Base-by-base conservation (phyloP, 2,888 invertebrate genomes). In the Stenodera caucasica region DNA sequence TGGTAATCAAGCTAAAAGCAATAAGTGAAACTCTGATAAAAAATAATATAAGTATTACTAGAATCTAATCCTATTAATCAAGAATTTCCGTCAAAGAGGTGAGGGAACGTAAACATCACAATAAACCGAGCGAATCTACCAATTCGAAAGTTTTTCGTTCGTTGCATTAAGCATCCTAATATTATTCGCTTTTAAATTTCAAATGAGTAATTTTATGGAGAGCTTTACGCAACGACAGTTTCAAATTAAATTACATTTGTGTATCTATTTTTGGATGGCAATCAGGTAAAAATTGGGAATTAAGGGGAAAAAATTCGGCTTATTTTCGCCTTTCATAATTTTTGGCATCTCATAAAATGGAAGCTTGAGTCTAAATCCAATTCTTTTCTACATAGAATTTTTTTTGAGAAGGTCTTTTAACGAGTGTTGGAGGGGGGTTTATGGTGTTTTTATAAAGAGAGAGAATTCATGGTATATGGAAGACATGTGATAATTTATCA, bases 401-500 rank as follows among this genome's bases (percentile, higher is more conserved):
- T n/a, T n/a, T n/a, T n/a, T n/a, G n/a, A n/a, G n/a, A n/a, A 45
- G 21, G 12, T 4, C 21, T 9, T 18, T 18, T 45, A 21, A 45
- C 45, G 21, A 21, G 45, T 21, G 11, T 21, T 45, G 21, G 45
- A 21, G 12, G 21, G 11, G 1, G 23, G 23, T 45, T 18, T 45
- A 23, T 45, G 6, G 23, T 21, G 40, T 45, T 45, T 35, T 32
- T 23, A 53, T 32, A 18, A 33, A 21, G 53, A 4, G 23, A 21
- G n/a, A 32, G 15, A 14, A 4, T 7, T 21, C 53, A 53, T 32
- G 15, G 21, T 15, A 53, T 33, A 53, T 53, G 35, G 57, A 58
- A 21, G 45, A 52, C 45, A 23, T 29, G 29, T 45, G 50, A 54
- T 54, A 58, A 61, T 61, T 61, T 61, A 61, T 61, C 61, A 57